These are phyloP conservation scores for Patagioenas fasciata DNA, from an alignment of 2,113 vertebrate species.

Conservation along the genomic window DNA sequence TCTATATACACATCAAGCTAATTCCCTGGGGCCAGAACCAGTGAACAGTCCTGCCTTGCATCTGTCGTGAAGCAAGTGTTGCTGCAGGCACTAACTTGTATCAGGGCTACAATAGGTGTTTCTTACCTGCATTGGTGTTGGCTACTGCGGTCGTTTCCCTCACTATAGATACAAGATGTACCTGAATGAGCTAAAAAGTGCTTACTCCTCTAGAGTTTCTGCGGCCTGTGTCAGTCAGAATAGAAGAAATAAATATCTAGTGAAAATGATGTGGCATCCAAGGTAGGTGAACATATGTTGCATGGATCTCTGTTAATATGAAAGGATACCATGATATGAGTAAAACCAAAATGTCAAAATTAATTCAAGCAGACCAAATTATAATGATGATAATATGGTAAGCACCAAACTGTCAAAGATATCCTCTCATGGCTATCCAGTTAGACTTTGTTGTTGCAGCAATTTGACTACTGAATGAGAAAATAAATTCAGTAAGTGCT, in stretches of 20 bases:
- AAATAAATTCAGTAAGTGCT: neutral
- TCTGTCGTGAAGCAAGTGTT: neutral
- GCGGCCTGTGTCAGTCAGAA: neutral
- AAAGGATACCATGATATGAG: neutral
- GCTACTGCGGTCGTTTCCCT: neutral
- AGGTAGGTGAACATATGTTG: neutral
- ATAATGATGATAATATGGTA: neutral
- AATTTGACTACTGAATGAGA: neutral
- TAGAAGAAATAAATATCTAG: neutral
- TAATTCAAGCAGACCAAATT: neutral
- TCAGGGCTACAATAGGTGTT: fast-evolving
- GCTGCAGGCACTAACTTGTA: neutral
- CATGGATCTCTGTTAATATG: neutral
- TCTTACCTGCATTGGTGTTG: neutral
- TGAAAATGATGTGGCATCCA: neutral
- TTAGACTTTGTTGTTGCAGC: neutral
- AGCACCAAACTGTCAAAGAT: neutral
- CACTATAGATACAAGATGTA: neutral
- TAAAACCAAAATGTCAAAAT: neutral
- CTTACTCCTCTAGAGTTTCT: neutral
- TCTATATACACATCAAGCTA: neutral
- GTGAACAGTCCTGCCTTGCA: neutral
- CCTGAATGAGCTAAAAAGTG: neutral
- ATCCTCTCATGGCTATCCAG: neutral
- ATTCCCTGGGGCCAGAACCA: neutral